phyloP scores from a whole-genome alignment of 2,797 vertebrate genomes.

The Ceryle rudis region DNA sequence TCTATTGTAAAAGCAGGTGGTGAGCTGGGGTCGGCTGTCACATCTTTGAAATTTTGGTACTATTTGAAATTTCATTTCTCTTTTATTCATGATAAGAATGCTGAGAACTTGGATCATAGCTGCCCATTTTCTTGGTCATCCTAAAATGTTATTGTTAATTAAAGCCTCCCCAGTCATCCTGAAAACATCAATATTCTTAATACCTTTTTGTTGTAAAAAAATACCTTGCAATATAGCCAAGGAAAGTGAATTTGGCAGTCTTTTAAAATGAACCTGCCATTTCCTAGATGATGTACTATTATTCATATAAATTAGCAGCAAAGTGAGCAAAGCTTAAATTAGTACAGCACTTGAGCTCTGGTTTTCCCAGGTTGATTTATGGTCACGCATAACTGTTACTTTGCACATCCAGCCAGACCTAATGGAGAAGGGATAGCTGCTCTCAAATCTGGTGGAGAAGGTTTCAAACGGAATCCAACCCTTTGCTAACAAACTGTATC shows the following conservation, averaged over 20 bases:
- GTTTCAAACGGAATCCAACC: constrained; percentile 2
- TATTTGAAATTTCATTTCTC: not conserved
- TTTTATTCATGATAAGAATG: not conserved
- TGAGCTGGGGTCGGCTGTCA: not conserved
- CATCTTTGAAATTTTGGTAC: not conserved
- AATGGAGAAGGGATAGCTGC: not conserved
- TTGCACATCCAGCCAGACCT: not conserved
- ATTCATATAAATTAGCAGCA: not conserved
- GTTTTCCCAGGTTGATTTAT: not conserved
- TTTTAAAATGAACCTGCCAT: not conserved
- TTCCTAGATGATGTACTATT: not conserved
- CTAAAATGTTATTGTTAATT: not conserved
- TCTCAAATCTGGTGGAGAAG: not conserved
- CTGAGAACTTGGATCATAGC: not conserved
- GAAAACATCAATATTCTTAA: not conserved
- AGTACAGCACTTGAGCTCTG: not conserved
- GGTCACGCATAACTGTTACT: not conserved
- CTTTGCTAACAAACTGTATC: not conserved
- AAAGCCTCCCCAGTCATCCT: not conserved
- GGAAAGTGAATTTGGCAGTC: not conserved
- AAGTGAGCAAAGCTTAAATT: not conserved
- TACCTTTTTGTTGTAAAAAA: not conserved
- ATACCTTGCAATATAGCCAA: not conserved
- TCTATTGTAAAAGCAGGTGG: not conserved
- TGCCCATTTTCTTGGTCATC: not conserved